Conservation (phyloP, 2,888 invertebrate species). For the Noctuana brunneofusca region DNA sequence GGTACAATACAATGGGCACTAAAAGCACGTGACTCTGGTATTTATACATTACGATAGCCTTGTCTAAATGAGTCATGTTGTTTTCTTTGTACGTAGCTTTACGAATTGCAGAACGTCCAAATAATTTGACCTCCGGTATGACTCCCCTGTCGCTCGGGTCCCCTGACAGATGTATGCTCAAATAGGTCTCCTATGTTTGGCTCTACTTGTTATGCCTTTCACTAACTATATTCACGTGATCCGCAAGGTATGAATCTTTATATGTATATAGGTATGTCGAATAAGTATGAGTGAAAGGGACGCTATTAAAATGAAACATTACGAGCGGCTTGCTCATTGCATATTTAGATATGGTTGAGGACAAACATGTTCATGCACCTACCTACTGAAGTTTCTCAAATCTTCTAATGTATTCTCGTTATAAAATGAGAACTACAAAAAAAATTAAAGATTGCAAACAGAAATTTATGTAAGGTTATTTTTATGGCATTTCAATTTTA, state of each 20-base stretch:
- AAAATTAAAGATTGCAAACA: too few relatives aligned
- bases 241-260: slow-evolving; percentile 26
- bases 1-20: slow-evolving; percentile 30
- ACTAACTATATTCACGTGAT: slow-evolving; percentile 62
- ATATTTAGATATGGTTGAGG: slow-evolving; percentile 10
- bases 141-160: background rate
- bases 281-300: slow-evolving; percentile 32
- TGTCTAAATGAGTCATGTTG: slow-evolving; percentile 40
- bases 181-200: slow-evolving; percentile 31
- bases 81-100: slow-evolving; percentile 35
- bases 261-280: slow-evolving; percentile 12
- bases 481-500: too few relatives aligned
- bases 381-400: background rate
- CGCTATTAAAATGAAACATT: slow-evolving; percentile 23
- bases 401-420: background rate
- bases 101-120: slow-evolving; percentile 34
- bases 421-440: background rate
- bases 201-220: slow-evolving; percentile 41
- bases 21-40: slow-evolving; percentile 42
- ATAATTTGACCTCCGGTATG: slow-evolving; percentile 36
- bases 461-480: too few relatives aligned
- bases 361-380: background rate
- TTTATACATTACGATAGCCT: slow-evolving; percentile 41
- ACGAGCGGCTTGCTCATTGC: slow-evolving; percentile 14
- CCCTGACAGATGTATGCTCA: slow-evolving; percentile 13